Evolutionary conservation across 2,888 invertebrate species (phyloP), one percentile per base, ranked within the genome.

Genomic region (Conomelus anceps): DNA sequence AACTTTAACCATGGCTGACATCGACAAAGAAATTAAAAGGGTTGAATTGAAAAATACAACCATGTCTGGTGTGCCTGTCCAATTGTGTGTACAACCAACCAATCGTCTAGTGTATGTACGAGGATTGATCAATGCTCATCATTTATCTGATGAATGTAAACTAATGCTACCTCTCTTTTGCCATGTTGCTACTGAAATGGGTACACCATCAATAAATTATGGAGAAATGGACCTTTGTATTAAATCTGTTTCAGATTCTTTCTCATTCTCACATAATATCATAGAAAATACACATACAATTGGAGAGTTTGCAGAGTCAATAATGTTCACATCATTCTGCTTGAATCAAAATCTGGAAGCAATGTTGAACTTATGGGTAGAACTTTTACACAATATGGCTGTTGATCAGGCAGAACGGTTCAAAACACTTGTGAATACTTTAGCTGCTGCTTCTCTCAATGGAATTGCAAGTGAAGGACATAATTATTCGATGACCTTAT

Each of bases 71-170:
- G 95, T 98, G 41, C 96, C 96, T 0, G 94, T 98, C 4, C 98
- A 98, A 92, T 92, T 97, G 0, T 96, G 96, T 92, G 94, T 95
- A 91, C 97, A 97, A 84, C 97, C 98, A 41, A 98, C 98, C 0
- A 99, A 99, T 93, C 97, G 97, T n/a, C 95, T 99, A 3, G 96
- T 96, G 0, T 98, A 99, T 93, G 96, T 98, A 90, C 96, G 96
- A 92, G 96, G 96, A 22, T 94, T 98, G 4, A 93, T 98, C 13
- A 96, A 96, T 92, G 96, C 96, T 0, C 95, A 95, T 1, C 94
- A 94, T 6, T 93, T 99, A 20, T 94, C 95, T 3, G 93, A 94
- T 0, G 95, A 96, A 86, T 95, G 97, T 89, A 95, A 96, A 91
- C 94, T 95, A 91, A 93, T 98, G 11, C 92, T 98, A 20, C 98